These are phyloP conservation scores for Pantherophis vulpinus DNA, from an alignment of 2,797 vertebrate genomes.

Conservation along the genomic window DNA sequence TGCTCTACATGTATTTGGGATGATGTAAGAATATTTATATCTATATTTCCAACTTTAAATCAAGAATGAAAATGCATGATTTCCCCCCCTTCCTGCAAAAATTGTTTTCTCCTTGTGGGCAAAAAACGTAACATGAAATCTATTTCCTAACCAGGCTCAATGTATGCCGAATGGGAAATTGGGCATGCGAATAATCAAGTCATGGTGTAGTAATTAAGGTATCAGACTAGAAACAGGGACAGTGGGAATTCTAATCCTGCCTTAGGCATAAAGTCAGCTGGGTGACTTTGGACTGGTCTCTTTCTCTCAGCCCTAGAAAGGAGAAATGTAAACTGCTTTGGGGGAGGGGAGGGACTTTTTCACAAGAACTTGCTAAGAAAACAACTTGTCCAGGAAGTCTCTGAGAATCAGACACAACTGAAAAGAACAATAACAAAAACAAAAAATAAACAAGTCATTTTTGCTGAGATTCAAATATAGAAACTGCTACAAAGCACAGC, in stretches of 20 bases:
- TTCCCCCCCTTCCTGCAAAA: background rate
- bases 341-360: too few species aligned
- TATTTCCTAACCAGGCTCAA: background rate
- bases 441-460: background rate
- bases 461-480: background rate
- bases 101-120: background rate
- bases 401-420: too few species aligned
- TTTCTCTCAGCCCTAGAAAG: too few species aligned
- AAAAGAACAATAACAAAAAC: too few species aligned
- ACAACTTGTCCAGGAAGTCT: too few species aligned
- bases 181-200: background rate
- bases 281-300: too few species aligned
- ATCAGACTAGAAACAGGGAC: background rate
- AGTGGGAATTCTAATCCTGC: too few species aligned
- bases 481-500: background rate
- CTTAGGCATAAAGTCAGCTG: too few species aligned
- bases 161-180: background rate
- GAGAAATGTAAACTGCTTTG: too few species aligned
- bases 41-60: background rate
- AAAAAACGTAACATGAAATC: background rate
- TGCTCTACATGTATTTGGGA: slow-evolving; percentile 35
- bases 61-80: background rate
- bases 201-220: background rate
- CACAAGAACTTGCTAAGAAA: too few species aligned
- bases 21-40: background rate